Percentiles rank a stretch among this genome's conserved stretches.
Evolutionary conservation across 2,888 invertebrate species (phyloP).

Genomic region (Galerucella pusilla): DNA sequence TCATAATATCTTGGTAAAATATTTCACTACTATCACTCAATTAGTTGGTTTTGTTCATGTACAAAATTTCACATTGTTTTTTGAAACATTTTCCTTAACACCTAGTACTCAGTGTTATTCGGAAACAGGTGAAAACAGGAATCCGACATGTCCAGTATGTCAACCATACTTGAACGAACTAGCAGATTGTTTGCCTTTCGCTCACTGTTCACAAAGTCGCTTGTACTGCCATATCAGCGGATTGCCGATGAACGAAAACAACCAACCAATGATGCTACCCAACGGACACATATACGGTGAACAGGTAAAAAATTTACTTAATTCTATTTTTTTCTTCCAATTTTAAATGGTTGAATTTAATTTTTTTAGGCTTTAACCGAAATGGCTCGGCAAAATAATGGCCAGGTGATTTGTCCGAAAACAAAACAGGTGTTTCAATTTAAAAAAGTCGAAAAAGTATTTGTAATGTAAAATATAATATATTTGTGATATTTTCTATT

Average conservation of each 20-base stretch:
- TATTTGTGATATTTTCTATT: slow-evolving; percentile 41
- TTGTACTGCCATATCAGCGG: slow-evolving; percentile 93
- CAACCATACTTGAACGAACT: slow-evolving; percentile 87
- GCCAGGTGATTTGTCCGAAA: slow-evolving; percentile 92
- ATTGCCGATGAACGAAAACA: slow-evolving; percentile 94
- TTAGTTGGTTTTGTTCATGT: too few species aligned
- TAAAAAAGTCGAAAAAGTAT: slow-evolving; percentile 95
- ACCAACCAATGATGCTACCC: slow-evolving; percentile 98
- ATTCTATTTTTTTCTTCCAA: too few species aligned
- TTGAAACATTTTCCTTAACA: slow-evolving; percentile 47
- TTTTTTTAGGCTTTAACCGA: slow-evolving; percentile 82
- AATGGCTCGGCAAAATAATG: slow-evolving; percentile 92
- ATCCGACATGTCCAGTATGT: slow-evolving; percentile 93
- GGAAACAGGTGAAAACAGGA: slow-evolving; percentile 72
- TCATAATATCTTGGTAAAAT: too few species aligned
- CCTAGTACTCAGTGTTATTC: slow-evolving; percentile 76
- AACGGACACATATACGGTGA: slow-evolving; percentile 98
- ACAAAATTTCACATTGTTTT: too few species aligned
- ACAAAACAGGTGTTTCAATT: slow-evolving; percentile 92
- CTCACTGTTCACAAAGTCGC: slow-evolving; percentile 96
- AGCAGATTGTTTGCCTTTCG: slow-evolving; percentile 88
- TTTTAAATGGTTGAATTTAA: too few species aligned
- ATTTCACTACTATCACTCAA: too few species aligned
- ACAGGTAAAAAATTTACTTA: slow-evolving; percentile 69
- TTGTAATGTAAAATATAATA: slow-evolving; percentile 82